These are phyloP conservation scores for Phoxinus phoxinus DNA, from an alignment of 2,113 vertebrate genomes.

Conservation along the genomic window DNA sequence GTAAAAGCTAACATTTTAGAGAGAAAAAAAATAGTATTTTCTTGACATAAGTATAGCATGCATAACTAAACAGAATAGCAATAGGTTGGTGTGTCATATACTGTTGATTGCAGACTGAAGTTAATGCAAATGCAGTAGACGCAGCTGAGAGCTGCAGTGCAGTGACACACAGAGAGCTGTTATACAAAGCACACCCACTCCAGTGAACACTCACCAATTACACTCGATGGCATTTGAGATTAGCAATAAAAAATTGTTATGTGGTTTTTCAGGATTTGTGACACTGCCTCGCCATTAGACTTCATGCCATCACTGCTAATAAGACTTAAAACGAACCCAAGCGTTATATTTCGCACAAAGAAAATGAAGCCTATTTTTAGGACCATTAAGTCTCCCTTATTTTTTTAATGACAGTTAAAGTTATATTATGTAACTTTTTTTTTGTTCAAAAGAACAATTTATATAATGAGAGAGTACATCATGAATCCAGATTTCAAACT, in stretches of 20 bases:
- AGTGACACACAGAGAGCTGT: conserved; percentile 61
- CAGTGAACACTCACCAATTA: conserved; percentile 61
- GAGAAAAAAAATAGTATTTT: background rate
- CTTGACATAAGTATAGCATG: background rate
- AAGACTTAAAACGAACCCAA: background rate
- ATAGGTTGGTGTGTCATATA: background rate
- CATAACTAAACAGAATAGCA: background rate
- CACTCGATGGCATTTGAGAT: background rate
- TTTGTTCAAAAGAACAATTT: no score
- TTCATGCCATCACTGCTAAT: background rate
- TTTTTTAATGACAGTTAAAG: no score
- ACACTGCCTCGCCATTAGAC: no score
- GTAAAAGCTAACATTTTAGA: background rate
- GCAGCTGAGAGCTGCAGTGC: conserved; percentile 55
- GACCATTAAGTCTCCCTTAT: no score
- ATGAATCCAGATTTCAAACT: no score
- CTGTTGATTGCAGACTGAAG: conserved; percentile 21
- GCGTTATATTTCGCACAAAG: background rate
- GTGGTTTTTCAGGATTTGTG: background rate
- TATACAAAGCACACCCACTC: conserved; percentile 58
- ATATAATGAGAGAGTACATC: no score
- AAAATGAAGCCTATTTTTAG: background rate
- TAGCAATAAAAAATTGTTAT: conserved; percentile 40
- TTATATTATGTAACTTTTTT: no score
- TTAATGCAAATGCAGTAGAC: conserved; percentile 51